These are phyloP conservation scores for Varanus komodoensis DNA, from an alignment of 2,113 vertebrate genomes.

Conservation along the genomic window DNA sequence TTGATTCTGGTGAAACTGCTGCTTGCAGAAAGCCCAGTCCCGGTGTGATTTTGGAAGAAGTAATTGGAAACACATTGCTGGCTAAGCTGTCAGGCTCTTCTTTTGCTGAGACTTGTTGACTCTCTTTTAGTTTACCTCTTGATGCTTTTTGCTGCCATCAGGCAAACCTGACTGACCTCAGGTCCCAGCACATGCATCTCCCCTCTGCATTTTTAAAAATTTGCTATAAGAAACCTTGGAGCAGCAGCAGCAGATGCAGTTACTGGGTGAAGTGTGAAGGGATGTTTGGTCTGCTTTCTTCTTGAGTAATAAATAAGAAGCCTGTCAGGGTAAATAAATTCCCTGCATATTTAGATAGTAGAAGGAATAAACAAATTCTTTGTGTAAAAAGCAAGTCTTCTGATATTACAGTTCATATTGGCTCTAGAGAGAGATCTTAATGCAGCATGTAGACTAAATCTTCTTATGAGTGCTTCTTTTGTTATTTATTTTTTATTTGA, in stretches of 20 bases:
- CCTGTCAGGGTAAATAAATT: not conserved
- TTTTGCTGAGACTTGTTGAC: too few species aligned
- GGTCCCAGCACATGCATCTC: not conserved
- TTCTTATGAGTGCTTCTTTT: slow-evolving; percentile 7
- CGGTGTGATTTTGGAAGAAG: too few species aligned
- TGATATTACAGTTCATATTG: slow-evolving; percentile 47
- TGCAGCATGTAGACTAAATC: slow-evolving; percentile 26
- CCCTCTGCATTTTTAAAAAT: not conserved
- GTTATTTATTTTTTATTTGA: too few species aligned
- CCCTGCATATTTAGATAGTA: slow-evolving; percentile 20
- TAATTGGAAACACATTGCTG: too few species aligned
- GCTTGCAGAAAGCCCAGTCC: too few species aligned
- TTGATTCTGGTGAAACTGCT: too few species aligned
- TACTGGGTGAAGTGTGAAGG: not conserved
- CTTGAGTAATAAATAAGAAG: slow-evolving; percentile 3
- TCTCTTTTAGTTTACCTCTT: too few species aligned
- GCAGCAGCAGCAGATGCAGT: not conserved
- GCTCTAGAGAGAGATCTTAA: slow-evolving; percentile 28
- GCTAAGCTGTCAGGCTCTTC: too few species aligned
- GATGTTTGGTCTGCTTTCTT: slow-evolving; percentile 1
- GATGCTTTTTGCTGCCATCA: too few species aligned
- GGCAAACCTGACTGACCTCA: too few species aligned
- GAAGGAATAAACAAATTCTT: slow-evolving; percentile 15
- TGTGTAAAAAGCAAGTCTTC: slow-evolving; percentile 26
- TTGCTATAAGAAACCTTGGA: not conserved